Evolutionary conservation across 2,888 invertebrate genomes (phyloP).

Genomic region (Chaetogeoica ovagalla): DNA sequence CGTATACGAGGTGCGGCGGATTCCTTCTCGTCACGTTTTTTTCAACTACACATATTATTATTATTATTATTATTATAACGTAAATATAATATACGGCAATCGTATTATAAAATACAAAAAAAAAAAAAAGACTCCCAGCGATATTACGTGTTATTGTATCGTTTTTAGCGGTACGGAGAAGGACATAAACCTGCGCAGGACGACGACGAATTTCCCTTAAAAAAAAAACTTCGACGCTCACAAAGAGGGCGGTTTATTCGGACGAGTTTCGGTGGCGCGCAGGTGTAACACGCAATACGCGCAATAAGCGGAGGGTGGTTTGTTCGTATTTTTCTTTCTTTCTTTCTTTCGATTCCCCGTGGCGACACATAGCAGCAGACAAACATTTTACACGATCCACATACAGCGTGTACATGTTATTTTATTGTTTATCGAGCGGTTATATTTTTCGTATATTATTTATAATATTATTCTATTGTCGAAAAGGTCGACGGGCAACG

Average conservation of each 20-base stretch:
- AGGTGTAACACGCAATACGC: constrained; percentile 45
- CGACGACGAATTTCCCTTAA: constrained; percentile 28
- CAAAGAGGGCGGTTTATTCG: constrained; percentile 14
- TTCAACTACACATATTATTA: no score
- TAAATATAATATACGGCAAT: no score
- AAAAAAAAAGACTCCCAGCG: no score
- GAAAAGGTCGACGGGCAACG: not conserved
- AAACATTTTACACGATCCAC: constrained; percentile 9
- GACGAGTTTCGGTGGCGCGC: constrained; percentile 24
- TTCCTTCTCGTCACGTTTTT: no score
- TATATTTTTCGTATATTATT: not conserved
- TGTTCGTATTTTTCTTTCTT: not conserved
- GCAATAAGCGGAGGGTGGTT: not conserved
- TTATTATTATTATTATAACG: no score
- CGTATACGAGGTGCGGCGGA: no score
- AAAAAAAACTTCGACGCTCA: constrained; percentile 29
- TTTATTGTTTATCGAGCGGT: constrained; percentile 35
- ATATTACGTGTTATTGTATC: no score
- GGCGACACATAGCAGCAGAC: constrained; percentile 25
- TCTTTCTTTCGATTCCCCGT: constrained; percentile 29
- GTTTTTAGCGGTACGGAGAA: no score
- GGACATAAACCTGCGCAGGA: not conserved
- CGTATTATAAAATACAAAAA: no score
- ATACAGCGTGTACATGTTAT: no score
- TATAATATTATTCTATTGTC: not conserved